These are phyloP conservation scores for Emys orbicularis DNA, from an alignment of 2,797 vertebrate genomes.

Conservation along the genomic window DNA sequence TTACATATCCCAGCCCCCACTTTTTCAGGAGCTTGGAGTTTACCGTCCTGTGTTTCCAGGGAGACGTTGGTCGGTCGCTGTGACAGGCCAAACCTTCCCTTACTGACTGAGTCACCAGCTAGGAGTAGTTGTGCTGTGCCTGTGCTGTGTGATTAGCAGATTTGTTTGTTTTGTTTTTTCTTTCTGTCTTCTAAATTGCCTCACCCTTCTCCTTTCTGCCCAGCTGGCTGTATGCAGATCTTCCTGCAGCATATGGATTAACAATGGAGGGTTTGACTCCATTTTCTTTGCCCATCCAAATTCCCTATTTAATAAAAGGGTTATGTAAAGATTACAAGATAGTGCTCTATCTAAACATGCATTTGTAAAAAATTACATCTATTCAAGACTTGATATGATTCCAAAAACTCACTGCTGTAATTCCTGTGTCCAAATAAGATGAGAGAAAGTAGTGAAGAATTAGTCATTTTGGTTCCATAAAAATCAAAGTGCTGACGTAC, in stretches of 20 bases:
- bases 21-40: conserved; percentile 63
- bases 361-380: background rate
- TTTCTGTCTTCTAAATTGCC: background rate
- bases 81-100: background rate
- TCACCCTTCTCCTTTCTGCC: background rate
- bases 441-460: background rate
- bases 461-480: background rate
- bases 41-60: conserved; percentile 75
- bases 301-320: background rate
- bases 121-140: background rate
- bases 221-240: accelerated
- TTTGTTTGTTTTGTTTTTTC: background rate
- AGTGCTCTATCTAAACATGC: accelerated
- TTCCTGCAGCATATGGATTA: background rate
- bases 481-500: accelerated
- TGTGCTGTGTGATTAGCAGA: background rate
- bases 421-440: background rate
- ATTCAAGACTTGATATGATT: background rate
- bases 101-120: background rate
- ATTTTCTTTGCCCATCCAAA: background rate
- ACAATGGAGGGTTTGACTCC: background rate
- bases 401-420: background rate
- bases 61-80: conserved; percentile 26
- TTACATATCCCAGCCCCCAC: background rate
- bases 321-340: background rate